These are phyloP conservation scores for Diplolepis rosae DNA, from an alignment of 2,888 invertebrate genomes.

Conservation along the genomic window DNA sequence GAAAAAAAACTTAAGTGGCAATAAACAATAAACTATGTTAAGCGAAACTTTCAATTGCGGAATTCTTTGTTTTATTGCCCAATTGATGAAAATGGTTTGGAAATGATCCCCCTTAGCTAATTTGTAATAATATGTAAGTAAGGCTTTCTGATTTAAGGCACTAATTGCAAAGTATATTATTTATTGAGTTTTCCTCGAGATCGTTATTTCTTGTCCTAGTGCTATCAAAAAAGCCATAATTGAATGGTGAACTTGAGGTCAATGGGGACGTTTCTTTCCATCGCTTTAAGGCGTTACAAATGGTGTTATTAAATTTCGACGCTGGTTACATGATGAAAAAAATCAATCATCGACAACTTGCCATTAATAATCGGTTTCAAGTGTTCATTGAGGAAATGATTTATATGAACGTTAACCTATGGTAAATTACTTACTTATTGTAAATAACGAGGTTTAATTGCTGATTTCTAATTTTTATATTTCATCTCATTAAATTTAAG, in stretches of 20 bases:
- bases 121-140: not conserved
- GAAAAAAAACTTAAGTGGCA: too few species aligned
- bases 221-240: slow-evolving; percentile 16
- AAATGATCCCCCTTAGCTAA: not conserved
- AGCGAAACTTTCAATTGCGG: too few species aligned
- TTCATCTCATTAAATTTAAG: too few species aligned
- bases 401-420: slow-evolving; percentile 1
- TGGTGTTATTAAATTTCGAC: slow-evolving; percentile 55
- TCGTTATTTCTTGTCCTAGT: not conserved
- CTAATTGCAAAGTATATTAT: not conserved
- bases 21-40: too few species aligned
- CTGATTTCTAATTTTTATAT: too few species aligned
- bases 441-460: not conserved
- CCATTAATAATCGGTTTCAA: not conserved
- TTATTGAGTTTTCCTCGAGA: slow-evolving; percentile 17
- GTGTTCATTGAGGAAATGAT: slow-evolving; percentile 1
- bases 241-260: slow-evolving; percentile 16
- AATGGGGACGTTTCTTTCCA: slow-evolving; percentile 1
- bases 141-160: not conserved
- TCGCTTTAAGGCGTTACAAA: slow-evolving; percentile 6
- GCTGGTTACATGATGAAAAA: not conserved
- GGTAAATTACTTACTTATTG: slow-evolving; percentile 3
- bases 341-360: slow-evolving; percentile 6
- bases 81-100: not conserved
- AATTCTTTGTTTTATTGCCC: too few species aligned